Base-by-base conservation (phyloP, 2,888 invertebrate genomes). In the Drosophila mettleri region DNA sequence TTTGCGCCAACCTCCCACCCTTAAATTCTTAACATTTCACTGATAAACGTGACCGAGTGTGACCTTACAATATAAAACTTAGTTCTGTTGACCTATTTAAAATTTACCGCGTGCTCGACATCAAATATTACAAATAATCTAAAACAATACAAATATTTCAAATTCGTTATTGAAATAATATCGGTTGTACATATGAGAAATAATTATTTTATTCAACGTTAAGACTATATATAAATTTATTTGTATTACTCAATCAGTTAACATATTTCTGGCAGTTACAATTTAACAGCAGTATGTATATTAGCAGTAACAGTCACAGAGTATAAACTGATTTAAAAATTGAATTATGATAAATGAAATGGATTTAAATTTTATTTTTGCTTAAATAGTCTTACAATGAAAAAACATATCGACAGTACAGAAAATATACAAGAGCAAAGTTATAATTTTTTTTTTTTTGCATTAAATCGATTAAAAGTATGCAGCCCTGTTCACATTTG, bases 381-480 rank as follows among this genome's bases (percentile, higher is more conserved):
- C 5, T 6, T 24, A 5, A 24, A 24, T 2, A 24, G 24, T 2
- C 2, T 24, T 24, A 24, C 24, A 24, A 24, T 24, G 24, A 4
- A 24, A 24, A 24, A 4, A 24, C 24, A 24, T 24, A 24, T 24
- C 24, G 24, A 24, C 24, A 58, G 8, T 41, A 22, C 20, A 27
- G 20, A 18, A 33, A 33, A 45, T 33, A 16, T 22, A 38, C 27
- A 16, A 8, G 8, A 18, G 6, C 20, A 43, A 0, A 10, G 41
- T 14, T 43, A n/a, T n/a, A n/a, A n/a, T n/a, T n/a, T n/a, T n/a
- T n/a, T n/a, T n/a, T n/a, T n/a, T n/a, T 12, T 27, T 7, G 16
- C 49, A 39, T 45, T 39, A 70, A 18, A 70, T 74, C 66, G 75
- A 74, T 45, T 70, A 55, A 20, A 18, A 16, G 27, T 54, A 6